Conservation (phyloP, 2,797 vertebrate genomes). For the Poeciliopsis turneri region DNA sequence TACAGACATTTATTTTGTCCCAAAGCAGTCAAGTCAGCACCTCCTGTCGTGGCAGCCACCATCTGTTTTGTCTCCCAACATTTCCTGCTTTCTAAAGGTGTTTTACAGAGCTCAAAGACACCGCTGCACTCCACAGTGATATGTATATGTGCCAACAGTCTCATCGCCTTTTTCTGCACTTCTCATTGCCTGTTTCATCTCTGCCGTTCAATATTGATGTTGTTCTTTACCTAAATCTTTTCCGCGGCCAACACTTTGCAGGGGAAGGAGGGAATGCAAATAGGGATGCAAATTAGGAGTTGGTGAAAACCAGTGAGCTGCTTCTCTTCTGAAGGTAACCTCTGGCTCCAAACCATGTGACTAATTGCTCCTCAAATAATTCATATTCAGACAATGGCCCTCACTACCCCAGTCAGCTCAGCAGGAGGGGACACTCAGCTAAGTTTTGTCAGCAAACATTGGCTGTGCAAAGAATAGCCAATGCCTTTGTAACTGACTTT, state of each 20-base stretch:
- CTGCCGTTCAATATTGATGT: conserved; percentile 60
- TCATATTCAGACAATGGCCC: conserved; percentile 42
- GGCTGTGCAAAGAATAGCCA: conserved; percentile 56
- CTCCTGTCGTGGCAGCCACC: conserved; percentile 51
- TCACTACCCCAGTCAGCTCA: conserved; percentile 47
- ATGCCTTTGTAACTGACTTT: conserved; percentile 61
- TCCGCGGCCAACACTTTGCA: conserved; percentile 52
- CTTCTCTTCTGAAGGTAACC: conserved; percentile 60
- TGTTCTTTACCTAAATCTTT: conserved; percentile 55
- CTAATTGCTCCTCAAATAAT: conserved; percentile 58
- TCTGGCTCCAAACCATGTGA: conserved; percentile 52
- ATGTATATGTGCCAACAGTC: conserved; percentile 36
- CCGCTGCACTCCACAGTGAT: conserved; percentile 38
- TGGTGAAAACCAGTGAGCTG: conserved; percentile 47
- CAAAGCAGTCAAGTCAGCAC: conserved; percentile 68
- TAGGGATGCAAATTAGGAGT: conserved; percentile 64
- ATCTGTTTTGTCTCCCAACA: conserved; percentile 70
- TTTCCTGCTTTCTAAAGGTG: conserved; percentile 57
- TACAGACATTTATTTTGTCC: conserved; percentile 64
- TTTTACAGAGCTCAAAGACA: conserved; percentile 53
- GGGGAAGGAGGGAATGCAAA: conserved; percentile 57
- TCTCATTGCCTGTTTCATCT: conserved; percentile 65
- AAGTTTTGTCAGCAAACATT: conserved; percentile 59
- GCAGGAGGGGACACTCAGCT: conserved; percentile 44
- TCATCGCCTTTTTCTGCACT: conserved; percentile 47